Evolutionary conservation across 2,888 invertebrate genomes (phyloP), one percentile per base, ranked within the genome.

Genomic region (Pseudococcus jackbeardsleyi): DNA sequence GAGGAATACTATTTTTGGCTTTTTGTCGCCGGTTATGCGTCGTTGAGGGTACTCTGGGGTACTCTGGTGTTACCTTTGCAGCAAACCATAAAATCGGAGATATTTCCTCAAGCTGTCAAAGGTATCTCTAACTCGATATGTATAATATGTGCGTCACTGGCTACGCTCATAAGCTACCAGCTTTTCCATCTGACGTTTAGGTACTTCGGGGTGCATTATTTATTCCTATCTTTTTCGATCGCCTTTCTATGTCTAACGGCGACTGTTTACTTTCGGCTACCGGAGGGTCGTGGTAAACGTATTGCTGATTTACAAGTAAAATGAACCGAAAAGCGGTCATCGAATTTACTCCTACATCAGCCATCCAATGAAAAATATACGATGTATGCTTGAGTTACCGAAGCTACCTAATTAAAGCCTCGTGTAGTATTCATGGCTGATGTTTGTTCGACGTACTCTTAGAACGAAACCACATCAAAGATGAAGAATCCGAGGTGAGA

Each of bases 221-320:
- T 77, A 77, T 77, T 77, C 42, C n/a, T 39, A 7, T 39, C 17
- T 77, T 77, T 77, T 42, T 15, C 39, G 6, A n/a, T 17, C 12
- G 33, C 42, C 7, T 77, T 77, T 77, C 9, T 42, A 8, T 77
- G 17, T 39, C 6, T 39, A 8, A 39, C 77, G 15, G 77, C 39
- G 26, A 42, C 42, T 26, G 42, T 77, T 77, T 77, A 77, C 39
- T 39, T 33, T 42, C 77, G 42, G n/a, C 15, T 77, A 77, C 72
- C 72, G 33, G 72, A 72, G 33, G n/a, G 77, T 8, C 77, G 77
- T 6, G 42, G 77, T 42, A 77, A 77, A 42, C 42, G 77, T n/a
- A 77, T 77, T 8, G 77, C 77, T 42, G 77, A 77, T 77, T 77
- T 77, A 42, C 77, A 77, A 77, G 42, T 77, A n/a, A 68, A 68